These are phyloP conservation scores for Phytoseiulus persimilis DNA, from an alignment of 2,888 invertebrate genomes.

Conservation along the genomic window DNA sequence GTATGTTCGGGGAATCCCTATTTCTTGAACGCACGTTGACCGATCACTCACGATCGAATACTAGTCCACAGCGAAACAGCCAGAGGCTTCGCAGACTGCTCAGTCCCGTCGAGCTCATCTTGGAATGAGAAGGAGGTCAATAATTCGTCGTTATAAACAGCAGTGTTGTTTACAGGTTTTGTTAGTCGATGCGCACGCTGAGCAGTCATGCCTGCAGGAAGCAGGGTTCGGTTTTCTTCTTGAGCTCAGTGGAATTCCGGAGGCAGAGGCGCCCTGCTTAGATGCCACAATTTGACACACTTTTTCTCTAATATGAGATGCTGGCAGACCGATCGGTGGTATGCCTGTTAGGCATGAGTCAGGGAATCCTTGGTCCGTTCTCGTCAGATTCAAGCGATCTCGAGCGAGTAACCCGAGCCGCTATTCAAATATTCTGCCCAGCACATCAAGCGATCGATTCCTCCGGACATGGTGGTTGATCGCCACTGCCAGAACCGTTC, in stretches of 20 bases:
- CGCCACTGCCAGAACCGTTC: neutral
- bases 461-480: neutral
- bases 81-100: neutral
- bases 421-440: neutral
- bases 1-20: no score
- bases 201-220: neutral
- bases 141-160: neutral
- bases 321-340: neutral
- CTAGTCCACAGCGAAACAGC: neutral
- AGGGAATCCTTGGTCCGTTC: neutral
- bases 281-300: neutral
- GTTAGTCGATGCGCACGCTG: neutral
- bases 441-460: neutral
- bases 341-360: neutral
- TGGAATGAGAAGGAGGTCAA: neutral
- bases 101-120: neutral
- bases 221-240: neutral
- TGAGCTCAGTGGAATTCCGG: neutral
- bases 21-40: no score
- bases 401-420: neutral
- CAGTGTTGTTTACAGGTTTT: neutral
- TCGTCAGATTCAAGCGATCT: no score
- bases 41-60: neutral
- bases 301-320: neutral
- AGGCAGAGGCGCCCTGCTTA: neutral